Evolutionary conservation across 2,113 vertebrate species (phyloP).

Genomic region (Rostratula benghalensis): DNA sequence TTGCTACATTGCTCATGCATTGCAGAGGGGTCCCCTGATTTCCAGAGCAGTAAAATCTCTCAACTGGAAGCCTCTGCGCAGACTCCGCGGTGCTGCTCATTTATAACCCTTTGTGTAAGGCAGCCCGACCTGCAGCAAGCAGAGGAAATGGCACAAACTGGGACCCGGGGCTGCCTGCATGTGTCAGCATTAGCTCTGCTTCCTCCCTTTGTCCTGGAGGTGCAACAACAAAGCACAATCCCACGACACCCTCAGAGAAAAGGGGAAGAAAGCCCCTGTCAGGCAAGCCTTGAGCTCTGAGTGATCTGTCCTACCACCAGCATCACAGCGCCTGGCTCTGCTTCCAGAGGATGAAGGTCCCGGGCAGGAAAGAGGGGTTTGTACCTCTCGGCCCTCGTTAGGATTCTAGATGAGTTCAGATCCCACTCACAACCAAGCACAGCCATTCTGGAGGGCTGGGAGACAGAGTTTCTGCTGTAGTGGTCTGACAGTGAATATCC

Average conservation of each 20-base stretch:
- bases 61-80: not conserved
- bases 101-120: conserved; percentile 1
- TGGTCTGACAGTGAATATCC: not conserved
- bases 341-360: not conserved
- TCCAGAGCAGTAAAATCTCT: not conserved
- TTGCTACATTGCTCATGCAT: not conserved
- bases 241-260: not conserved
- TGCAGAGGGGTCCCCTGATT: not conserved
- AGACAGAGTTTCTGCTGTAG: not conserved
- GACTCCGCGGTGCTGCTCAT: not conserved
- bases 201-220: not conserved
- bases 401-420: not conserved
- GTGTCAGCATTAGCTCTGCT: not conserved
- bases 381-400: not conserved
- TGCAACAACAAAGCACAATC: not conserved
- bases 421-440: not conserved
- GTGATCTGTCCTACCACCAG: not conserved
- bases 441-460: not conserved
- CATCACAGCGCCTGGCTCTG: not conserved
- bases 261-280: not conserved
- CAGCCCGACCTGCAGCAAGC: not conserved
- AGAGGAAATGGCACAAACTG: not conserved
- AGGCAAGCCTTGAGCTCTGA: not conserved
- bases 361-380: not conserved
- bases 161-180: not conserved